A percentile compares a stretch with the other conserved stretches of the same genome.
Evolutionary conservation across 2,888 invertebrate genomes (phyloP).

Genomic region (Mycalesis mineus): DNA sequence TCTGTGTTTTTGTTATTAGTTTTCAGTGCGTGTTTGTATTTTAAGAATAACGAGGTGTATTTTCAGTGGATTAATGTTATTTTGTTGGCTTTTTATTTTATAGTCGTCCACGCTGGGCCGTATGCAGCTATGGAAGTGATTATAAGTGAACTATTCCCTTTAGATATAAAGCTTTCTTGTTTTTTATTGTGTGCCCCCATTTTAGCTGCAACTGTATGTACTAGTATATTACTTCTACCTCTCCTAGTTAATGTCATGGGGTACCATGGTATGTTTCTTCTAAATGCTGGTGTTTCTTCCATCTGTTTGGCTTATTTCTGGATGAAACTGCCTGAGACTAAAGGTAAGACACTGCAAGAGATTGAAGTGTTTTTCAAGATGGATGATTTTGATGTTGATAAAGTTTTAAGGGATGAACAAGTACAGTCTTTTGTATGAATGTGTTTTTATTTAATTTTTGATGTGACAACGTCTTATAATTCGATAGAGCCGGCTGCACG

Average conservation of each 20-base stretch:
- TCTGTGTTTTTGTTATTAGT: neutral
- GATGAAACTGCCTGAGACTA: neutral
- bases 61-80: neutral
- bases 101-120: neutral
- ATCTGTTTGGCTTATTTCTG: neutral
- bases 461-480: too few species aligned
- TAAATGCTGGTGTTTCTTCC: neutral
- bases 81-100: neutral
- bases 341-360: neutral
- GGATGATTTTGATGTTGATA: neutral
- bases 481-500: too few species aligned
- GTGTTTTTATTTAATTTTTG: neutral
- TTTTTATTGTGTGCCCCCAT: neutral
- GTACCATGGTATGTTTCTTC: neutral
- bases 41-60: neutral
- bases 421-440: neutral
- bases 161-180: neutral
- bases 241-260: neutral
- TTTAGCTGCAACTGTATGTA: neutral
- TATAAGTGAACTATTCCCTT: neutral
- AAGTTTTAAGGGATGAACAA: neutral
- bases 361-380: neutral
- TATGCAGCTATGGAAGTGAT: neutral
- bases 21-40: neutral
- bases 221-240: neutral